Conservation (phyloP, 1,140 invertebrate genomes). For the Platorchestia sp. region DNA sequence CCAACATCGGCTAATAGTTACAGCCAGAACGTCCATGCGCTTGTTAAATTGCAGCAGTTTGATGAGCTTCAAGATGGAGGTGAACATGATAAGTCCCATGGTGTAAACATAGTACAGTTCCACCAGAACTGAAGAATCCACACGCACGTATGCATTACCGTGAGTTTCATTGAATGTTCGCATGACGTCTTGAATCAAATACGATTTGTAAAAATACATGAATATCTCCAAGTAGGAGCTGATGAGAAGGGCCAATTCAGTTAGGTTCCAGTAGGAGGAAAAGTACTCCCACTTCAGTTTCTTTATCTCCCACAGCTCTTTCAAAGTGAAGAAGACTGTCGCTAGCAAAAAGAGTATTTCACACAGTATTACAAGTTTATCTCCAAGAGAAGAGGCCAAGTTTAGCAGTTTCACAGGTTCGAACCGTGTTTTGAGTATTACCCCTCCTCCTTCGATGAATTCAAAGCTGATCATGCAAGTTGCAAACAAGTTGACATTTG, state of each 20-base stretch:
- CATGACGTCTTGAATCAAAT: conserved; percentile 40
- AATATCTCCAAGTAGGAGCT: conserved; percentile 37
- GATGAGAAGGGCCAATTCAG: conserved; percentile 49
- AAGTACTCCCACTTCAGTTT: conserved; percentile 52
- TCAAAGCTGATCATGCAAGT: conserved; percentile 68
- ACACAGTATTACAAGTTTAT: conserved; percentile 40
- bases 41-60: conserved; percentile 59
- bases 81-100: conserved; percentile 45
- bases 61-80: conserved; percentile 56
- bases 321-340: conserved; percentile 56
- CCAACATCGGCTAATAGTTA: conserved; percentile 56
- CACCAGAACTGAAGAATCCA: conserved; percentile 46
- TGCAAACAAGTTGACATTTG: conserved; percentile 68
- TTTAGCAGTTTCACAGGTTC: conserved; percentile 57
- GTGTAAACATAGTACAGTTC: conserved; percentile 43
- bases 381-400: neutral
- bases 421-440: conserved; percentile 15
- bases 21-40: conserved; percentile 50
- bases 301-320: conserved; percentile 57
- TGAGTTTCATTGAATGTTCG: neutral
- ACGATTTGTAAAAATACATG: conserved; percentile 49
- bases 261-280: conserved; percentile 54
- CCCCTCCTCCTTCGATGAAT: conserved; percentile 66
- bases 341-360: conserved; percentile 42
- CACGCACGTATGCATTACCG: conserved; percentile 56